Conservation (phyloP, 2,113 vertebrate genomes). For the Anoplopoma fimbria region DNA sequence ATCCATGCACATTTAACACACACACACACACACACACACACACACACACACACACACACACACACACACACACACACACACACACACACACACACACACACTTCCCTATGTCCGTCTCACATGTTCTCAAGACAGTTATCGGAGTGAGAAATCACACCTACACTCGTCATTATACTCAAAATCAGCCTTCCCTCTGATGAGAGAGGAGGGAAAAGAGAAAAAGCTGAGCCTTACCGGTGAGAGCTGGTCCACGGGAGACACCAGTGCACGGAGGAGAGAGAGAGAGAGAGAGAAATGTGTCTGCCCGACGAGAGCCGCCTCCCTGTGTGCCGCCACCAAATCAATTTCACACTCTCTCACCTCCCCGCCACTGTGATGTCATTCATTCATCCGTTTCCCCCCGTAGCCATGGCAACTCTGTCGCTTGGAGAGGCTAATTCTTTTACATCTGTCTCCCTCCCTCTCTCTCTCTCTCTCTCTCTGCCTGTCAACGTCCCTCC, state of each 20-base stretch:
- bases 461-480: conserved; percentile 36
- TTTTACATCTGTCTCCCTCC: conserved; percentile 70
- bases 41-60: conserved; percentile 12
- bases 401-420: conserved; percentile 91
- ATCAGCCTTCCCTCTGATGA: conserved; percentile 24
- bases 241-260: conserved; percentile 72
- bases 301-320: conserved; percentile 68
- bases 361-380: conserved; percentile 90
- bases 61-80: conserved; percentile 22
- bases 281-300: conserved; percentile 82
- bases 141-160: conserved; percentile 22
- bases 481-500: conserved; percentile 49
- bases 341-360: conserved; percentile 96
- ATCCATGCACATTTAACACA: conserved; percentile 14
- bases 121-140: conserved; percentile 28
- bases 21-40: conserved; percentile 5
- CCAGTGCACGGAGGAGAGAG: conserved; percentile 63
- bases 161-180: neutral
- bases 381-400: conserved; percentile 93
- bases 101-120: neutral
- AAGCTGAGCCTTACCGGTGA: conserved; percentile 84
- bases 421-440: conserved; percentile 84
- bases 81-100: neutral
- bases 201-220: neutral
- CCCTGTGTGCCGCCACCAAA: conserved; percentile 87